These are phyloP conservation scores for Lysiphlebus fabarum DNA, from an alignment of 1,140 invertebrate genomes.

Conservation along the genomic window DNA sequence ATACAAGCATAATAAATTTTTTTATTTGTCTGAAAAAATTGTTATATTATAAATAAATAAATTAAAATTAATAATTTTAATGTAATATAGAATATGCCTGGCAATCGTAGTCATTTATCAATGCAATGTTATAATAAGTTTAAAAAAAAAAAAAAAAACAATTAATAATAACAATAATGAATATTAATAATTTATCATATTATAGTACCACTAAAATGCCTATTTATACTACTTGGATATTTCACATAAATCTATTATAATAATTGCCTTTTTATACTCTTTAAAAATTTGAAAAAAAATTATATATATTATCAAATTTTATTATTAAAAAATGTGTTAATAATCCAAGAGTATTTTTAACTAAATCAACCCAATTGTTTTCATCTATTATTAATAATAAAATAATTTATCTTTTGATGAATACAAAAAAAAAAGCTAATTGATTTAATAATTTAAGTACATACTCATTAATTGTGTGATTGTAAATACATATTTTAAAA, in stretches of 20 bases:
- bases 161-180: background rate
- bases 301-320: no score
- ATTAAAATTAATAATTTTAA: slow-evolving; percentile 22
- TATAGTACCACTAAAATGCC: slow-evolving; percentile 9
- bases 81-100: background rate
- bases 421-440: no score
- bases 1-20: background rate
- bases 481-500: no score
- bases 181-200: background rate
- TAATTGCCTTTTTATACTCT: slow-evolving; percentile 1
- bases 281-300: background rate
- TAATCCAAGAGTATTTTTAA: no score
- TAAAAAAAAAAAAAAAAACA: slow-evolving; percentile 28
- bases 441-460: no score
- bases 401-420: no score
- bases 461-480: no score
- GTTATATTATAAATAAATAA: background rate
- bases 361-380: no score
- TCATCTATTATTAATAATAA: no score
- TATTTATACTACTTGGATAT: background rate
- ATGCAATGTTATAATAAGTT: slow-evolving; percentile 42
- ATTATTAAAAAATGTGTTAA: no score
- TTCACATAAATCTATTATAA: no score
- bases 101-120: slow-evolving; percentile 45
- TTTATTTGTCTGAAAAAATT: background rate